phyloP scores from a whole-genome alignment of 2,797 vertebrate genomes.

The Siniperca undulata region DNA sequence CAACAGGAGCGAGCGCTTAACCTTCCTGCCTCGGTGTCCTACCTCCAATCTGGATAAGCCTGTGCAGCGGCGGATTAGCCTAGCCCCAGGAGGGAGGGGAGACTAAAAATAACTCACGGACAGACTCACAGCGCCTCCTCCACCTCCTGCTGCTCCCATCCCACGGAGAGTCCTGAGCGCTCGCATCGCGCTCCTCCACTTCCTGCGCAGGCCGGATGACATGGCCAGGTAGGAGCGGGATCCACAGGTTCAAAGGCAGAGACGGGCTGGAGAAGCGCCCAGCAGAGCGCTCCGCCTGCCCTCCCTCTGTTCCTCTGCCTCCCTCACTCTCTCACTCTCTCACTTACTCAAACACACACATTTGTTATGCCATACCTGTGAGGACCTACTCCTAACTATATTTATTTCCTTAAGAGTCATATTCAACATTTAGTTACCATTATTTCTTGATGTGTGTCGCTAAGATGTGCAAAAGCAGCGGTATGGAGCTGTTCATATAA shows the following conservation, averaged over 20 bases:
- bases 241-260: constrained; percentile 33
- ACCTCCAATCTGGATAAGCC: constrained; percentile 71
- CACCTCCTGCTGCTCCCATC: constrained; percentile 44
- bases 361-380: not conserved
- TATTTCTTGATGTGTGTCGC: not conserved
- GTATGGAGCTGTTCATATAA: not conserved
- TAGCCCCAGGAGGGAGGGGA: constrained; percentile 41
- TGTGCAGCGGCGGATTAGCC: constrained; percentile 57
- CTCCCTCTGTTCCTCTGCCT: not conserved
- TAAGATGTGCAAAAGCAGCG: not conserved
- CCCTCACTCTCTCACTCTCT: constrained; percentile 7
- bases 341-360: constrained; percentile 26
- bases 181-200: constrained; percentile 42
- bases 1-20: constrained; percentile 30
- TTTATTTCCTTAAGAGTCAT: not conserved
- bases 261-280: not conserved
- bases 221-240: constrained; percentile 44
- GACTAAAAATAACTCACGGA: constrained; percentile 70
- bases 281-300: too few species aligned
- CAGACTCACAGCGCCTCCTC: constrained; percentile 60
- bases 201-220: constrained; percentile 57
- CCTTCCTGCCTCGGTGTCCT: constrained; percentile 39
- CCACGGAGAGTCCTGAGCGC: constrained; percentile 49
- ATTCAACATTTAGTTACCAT: not conserved
- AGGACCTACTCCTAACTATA: not conserved